Evolutionary conservation across 2,797 vertebrate genomes (phyloP), one percentile per base, ranked within the genome.

Genomic region (Argya squamiceps): DNA sequence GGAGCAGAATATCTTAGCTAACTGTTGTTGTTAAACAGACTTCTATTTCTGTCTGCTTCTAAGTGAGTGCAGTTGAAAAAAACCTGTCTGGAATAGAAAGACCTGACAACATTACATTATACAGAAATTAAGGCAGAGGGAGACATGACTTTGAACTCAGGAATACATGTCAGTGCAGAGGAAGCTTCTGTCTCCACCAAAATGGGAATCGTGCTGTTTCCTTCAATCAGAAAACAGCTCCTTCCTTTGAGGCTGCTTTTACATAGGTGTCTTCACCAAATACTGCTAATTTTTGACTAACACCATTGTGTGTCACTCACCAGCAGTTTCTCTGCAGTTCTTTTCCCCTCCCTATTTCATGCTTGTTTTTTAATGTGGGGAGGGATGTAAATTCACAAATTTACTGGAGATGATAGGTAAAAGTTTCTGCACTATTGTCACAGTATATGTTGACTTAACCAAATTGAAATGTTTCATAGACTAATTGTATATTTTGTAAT

Each of bases 401-500:
- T 60, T 64, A 22, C 24, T 44, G 21, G 37, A 49, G 12, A 29
- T 15, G 2, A 37, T 10, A 52, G 3, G 8, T 23, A 12, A 74
- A 76, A 2, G 1, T 44, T 71, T 36, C 29, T 32, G 3, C 12
- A 29, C 75, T 91, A 52, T 36, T 71, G 21, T 41, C 60, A 20
- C 10, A 24, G 34, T 27, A 26, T 23, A 3, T 44, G 16, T 4
- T 56, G 11, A 26, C 9, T 55, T 0, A 0, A 13, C 2, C 8
- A n/a, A 15, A 39, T 5, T 15, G 18, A 81, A 77, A 50, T 0
- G 0, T 52, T 36, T 70, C 6, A 22, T 43, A 49, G 30, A 36
- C 2, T 41, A 41, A n/a, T 20, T 26, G 3, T 24, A 12, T 60
- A 43, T 37, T 69, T 91, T 29, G 2, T 11, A 69, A 69, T 18